phyloP scores from a whole-genome alignment of 2,797 vertebrate genomes.

The Tadarida brasiliensis region DNA sequence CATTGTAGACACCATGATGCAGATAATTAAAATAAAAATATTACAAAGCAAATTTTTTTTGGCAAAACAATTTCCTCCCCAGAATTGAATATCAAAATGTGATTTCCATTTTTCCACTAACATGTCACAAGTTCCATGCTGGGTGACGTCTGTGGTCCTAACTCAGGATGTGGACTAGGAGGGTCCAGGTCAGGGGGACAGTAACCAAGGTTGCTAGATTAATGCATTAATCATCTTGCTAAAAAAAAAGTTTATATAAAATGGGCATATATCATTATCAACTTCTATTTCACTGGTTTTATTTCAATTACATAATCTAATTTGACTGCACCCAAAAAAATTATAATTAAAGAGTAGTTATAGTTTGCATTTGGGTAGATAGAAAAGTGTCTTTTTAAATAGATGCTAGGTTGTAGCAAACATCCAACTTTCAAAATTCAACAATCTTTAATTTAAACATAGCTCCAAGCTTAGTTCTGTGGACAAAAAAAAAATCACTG shows the following conservation, averaged over 20 bases:
- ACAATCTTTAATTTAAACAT: background rate
- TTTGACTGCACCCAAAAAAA: background rate
- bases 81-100: conserved; percentile 81
- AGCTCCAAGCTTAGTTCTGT: background rate
- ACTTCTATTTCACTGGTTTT: conserved; percentile 6
- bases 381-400: background rate
- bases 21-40: conserved; percentile 83
- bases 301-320: background rate
- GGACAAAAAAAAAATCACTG: background rate
- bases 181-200: conserved; percentile 74
- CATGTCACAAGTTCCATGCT: conserved; percentile 82
- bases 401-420: background rate
- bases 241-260: conserved; percentile 43
- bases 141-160: conserved; percentile 77
- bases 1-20: conserved; percentile 72
- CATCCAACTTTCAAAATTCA: conserved; percentile 33
- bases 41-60: conserved; percentile 81
- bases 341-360: conserved; percentile 4
- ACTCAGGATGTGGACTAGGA: conserved; percentile 62
- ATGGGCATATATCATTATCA: background rate
- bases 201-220: background rate
- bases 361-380: background rate
- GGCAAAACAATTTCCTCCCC: conserved; percentile 78
- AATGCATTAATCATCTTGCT: conserved; percentile 13
- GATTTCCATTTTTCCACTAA: conserved; percentile 84